These are phyloP conservation scores for Erebia palarica DNA, from an alignment of 2,888 invertebrate species.

Conservation along the genomic window DNA sequence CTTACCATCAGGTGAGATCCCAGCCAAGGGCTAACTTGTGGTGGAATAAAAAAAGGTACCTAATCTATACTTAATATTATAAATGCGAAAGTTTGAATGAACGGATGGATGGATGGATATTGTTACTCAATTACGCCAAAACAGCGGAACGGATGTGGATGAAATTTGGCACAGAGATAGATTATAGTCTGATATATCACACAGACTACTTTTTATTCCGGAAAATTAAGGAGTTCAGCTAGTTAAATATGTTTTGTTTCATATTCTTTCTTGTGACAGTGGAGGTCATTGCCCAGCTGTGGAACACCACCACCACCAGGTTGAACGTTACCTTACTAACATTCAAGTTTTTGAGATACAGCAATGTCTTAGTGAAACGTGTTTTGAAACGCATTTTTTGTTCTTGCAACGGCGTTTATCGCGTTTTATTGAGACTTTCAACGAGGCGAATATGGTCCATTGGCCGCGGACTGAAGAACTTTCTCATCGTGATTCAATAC, in stretches of 20 bases:
- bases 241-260: background rate
- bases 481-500: slow-evolving; percentile 18
- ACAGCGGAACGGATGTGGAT: too few species aligned
- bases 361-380: slow-evolving; percentile 14
- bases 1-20: too few species aligned
- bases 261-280: background rate
- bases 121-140: too few species aligned
- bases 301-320: background rate
- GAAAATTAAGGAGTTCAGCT: too few species aligned
- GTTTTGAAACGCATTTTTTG: slow-evolving; percentile 21
- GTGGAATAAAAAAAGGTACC: too few species aligned
- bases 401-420: slow-evolving; percentile 29
- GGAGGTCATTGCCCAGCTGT: background rate
- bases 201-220: too few species aligned
- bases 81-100: too few species aligned
- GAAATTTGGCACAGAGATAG: too few species aligned
- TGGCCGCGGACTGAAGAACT: slow-evolving; percentile 17
- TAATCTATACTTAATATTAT: too few species aligned
- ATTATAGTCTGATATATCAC: too few species aligned
- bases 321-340: background rate
- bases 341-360: slow-evolving; percentile 3
- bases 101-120: too few species aligned
- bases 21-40: too few species aligned
- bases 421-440: slow-evolving; percentile 37
- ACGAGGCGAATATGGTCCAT: slow-evolving; percentile 29